Percentiles rank a stretch among this genome's conserved stretches.
phyloP scores from a whole-genome alignment of 2,113 vertebrate species.

The Hydropotes inermis region DNA sequence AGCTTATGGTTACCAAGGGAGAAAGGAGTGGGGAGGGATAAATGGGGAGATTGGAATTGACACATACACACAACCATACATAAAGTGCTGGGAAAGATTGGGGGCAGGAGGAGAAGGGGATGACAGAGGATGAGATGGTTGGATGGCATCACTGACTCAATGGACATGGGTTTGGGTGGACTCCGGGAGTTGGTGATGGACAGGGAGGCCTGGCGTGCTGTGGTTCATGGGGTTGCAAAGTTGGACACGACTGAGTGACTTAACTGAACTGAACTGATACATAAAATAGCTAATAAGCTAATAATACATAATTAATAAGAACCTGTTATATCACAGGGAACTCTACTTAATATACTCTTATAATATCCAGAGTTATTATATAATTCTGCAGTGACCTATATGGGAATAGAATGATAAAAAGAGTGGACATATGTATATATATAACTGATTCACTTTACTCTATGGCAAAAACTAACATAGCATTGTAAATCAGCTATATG shows the following conservation, averaged over 20 bases:
- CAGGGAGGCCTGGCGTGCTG: no score
- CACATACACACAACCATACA: neutral
- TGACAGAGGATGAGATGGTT: no score
- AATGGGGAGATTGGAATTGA: neutral
- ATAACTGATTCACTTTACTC: neutral
- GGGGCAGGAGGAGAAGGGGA: no score
- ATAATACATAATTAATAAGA: neutral
- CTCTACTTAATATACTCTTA: neutral
- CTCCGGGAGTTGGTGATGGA: no score
- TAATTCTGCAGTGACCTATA: neutral
- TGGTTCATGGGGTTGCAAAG: no score
- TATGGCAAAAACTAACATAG: neutral
- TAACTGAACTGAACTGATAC: no score
- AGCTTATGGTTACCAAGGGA: neutral
- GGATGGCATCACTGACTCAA: no score
- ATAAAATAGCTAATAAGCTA: no score
- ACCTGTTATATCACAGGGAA: neutral
- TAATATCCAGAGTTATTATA: neutral
- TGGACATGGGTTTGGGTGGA: no score
- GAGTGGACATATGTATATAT: neutral
- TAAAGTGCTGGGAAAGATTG: neutral
- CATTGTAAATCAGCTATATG: neutral
- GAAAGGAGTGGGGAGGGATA: neutral
- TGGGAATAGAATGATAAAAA: neutral
- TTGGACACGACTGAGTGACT: no score